Evolutionary conservation across 2,888 invertebrate genomes (phyloP).

Genomic region (Dynastes grantii): DNA sequence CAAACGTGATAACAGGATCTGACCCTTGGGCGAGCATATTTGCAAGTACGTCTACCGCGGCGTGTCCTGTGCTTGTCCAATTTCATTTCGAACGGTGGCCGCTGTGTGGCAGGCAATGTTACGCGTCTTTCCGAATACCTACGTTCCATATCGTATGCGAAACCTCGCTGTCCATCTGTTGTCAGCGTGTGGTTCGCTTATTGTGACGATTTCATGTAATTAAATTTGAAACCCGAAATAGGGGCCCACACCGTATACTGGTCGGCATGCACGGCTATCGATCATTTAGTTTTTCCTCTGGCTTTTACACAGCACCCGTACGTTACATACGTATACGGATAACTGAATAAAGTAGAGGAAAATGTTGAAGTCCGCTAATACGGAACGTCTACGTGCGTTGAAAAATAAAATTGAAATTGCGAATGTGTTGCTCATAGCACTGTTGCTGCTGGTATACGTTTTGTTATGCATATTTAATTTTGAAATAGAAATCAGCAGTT

Average conservation of each 20-base stretch:
- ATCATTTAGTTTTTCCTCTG: constrained; percentile 4
- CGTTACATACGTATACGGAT: not conserved
- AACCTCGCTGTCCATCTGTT: constrained; percentile 38
- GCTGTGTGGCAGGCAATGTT: constrained; percentile 8
- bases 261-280: not conserved
- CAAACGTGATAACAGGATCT: constrained; percentile 8
- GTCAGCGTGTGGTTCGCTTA: constrained; percentile 24
- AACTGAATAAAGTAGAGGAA: no score
- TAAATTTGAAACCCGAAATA: constrained; percentile 28
- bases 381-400: no score
- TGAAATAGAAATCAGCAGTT: no score
- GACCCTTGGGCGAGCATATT: constrained; percentile 1
- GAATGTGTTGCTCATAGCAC: no score
- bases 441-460: no score
- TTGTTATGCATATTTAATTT: no score
- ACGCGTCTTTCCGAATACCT: constrained; percentile 21
- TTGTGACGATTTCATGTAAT: constrained; percentile 38
- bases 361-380: no score
- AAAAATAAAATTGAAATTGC: no score
- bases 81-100: constrained; percentile 12
- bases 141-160: constrained; percentile 9
- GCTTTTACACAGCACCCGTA: not conserved
- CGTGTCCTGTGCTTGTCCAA: constrained; percentile 22
- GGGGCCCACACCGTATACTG: not conserved
- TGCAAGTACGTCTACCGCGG: constrained; percentile 2